phyloP scores from a whole-genome alignment of 2,797 vertebrate genomes.

The Sebastes trivittatus region DNA sequence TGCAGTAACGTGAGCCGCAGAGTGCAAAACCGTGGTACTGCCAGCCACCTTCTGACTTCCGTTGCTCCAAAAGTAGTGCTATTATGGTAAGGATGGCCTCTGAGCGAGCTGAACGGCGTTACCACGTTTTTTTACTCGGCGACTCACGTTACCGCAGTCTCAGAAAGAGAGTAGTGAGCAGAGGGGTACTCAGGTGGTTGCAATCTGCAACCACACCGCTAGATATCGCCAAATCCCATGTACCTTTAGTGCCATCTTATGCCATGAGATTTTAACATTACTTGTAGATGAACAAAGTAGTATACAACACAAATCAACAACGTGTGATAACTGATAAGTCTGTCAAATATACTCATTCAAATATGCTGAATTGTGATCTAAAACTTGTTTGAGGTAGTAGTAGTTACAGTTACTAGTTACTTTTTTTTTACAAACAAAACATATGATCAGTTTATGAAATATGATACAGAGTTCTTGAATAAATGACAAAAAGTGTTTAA shows the following conservation, averaged over 20 bases:
- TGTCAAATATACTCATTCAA: background rate
- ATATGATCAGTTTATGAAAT: background rate
- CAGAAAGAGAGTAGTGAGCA: too few species aligned
- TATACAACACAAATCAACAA: background rate
- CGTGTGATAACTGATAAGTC: background rate
- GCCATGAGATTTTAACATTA: background rate
- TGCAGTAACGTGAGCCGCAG: too few species aligned
- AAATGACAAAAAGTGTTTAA: background rate
- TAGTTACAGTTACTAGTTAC: background rate
- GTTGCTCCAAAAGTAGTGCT: too few species aligned
- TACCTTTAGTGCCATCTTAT: background rate
- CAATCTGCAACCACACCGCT: too few species aligned
- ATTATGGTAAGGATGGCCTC: too few species aligned
- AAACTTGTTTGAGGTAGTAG: background rate
- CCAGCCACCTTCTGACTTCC: too few species aligned
- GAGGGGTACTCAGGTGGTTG: too few species aligned
- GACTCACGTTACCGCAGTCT: too few species aligned
- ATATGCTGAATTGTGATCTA: background rate
- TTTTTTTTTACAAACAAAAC: background rate
- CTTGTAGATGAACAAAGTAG: background rate
- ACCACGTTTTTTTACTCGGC: fast-evolving
- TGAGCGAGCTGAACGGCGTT: too few species aligned
- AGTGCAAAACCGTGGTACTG: too few species aligned
- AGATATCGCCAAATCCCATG: too few species aligned
- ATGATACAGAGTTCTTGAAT: background rate